These are phyloP conservation scores for Bimastos eiseni DNA, from an alignment of 2,888 invertebrate genomes.

Conservation along the genomic window DNA sequence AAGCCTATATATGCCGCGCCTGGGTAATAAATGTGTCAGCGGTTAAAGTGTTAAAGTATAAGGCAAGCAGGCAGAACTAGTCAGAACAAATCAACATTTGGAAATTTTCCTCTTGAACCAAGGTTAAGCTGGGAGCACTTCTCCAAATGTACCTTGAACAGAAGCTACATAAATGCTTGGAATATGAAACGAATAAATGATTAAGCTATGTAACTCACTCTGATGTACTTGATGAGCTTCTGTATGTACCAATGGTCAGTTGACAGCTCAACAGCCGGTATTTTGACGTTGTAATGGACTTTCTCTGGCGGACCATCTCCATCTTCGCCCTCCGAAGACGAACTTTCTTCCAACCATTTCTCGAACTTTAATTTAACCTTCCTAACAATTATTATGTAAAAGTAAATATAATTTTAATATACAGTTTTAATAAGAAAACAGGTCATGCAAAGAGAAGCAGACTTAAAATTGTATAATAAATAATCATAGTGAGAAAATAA, in stretches of 20 bases:
- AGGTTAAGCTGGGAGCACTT: not conserved
- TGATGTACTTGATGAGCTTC: constrained; percentile 24
- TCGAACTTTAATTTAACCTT: constrained; percentile 21
- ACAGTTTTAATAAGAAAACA: not conserved
- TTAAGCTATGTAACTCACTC: not conserved
- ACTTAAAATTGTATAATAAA: not conserved
- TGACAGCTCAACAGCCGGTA: not conserved
- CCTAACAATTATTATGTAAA: not conserved
- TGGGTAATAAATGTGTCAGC: no score
- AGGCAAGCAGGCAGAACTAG: no score
- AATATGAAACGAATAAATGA: not conserved
- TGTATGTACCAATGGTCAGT: constrained; percentile 25
- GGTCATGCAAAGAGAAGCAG: not conserved
- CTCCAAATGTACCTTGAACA: not conserved
- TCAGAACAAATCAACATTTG: not conserved
- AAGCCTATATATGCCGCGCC: no score
- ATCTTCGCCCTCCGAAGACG: constrained; percentile 17
- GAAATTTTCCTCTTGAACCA: not conserved
- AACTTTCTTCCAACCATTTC: constrained; percentile 31
- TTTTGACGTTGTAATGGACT: not conserved
- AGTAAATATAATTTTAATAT: not conserved
- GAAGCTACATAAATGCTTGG: not conserved
- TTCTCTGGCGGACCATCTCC: constrained; percentile 26
- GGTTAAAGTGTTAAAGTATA: no score
- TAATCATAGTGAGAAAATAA: not conserved